Conservation (phyloP, 2,113 vertebrate genomes). For the Condylura cristata region DNA sequence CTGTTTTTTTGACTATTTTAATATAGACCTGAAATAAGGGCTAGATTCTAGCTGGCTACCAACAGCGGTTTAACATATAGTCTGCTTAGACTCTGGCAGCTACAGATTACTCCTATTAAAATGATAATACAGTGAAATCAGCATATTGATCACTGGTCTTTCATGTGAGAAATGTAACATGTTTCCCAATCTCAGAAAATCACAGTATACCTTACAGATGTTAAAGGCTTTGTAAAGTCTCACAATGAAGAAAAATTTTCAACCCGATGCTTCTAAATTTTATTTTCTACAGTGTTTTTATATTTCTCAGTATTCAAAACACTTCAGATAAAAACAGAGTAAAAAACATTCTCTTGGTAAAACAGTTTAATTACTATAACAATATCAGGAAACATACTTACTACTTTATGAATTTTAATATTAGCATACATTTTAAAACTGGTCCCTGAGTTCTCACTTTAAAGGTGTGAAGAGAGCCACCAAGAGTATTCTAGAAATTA, state of each 20-base stretch:
- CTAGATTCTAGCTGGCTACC: neutral
- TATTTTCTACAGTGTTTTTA: neutral
- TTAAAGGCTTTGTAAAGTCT: neutral
- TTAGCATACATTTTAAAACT: neutral
- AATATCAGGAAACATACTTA: neutral
- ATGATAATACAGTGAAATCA: neutral
- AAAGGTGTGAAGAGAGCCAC: neutral
- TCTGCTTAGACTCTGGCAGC: neutral
- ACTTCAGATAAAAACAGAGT: neutral
- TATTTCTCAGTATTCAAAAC: conserved; percentile 13
- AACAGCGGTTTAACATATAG: conserved; percentile 30
- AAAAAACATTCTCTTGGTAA: neutral
- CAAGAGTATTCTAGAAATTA: neutral
- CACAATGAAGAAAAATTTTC: neutral
- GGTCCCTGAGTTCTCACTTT: neutral
- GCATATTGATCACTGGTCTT: neutral
- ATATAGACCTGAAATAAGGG: neutral
- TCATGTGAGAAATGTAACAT: neutral
- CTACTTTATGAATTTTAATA: neutral
- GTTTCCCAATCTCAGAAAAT: conserved; percentile 6
- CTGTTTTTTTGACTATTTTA: neutral
- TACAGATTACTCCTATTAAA: conserved; percentile 27
- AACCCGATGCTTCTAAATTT: neutral
- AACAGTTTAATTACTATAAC: neutral
- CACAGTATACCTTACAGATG: neutral